A percentile compares a stretch with the other conserved stretches of the same genome.
Evolutionary conservation across 2,797 vertebrate genomes (phyloP).

Genomic region (Enteromius mattozi): DNA sequence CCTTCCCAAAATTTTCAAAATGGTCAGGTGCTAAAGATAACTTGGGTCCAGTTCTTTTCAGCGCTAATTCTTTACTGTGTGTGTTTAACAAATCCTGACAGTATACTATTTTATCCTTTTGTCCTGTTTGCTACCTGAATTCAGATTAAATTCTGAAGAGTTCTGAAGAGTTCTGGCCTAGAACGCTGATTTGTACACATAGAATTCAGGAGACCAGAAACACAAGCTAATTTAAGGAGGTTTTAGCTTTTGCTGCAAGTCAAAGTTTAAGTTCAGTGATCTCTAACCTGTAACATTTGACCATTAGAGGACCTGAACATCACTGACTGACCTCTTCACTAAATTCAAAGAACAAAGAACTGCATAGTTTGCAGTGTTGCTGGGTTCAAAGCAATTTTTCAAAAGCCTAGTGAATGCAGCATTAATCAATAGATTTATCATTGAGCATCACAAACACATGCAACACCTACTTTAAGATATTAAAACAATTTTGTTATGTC

Average conservation of each 20-base stretch:
- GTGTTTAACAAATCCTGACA: too few species aligned
- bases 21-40: too few species aligned
- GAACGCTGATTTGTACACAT: neutral
- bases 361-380: neutral
- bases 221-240: neutral
- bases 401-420: neutral
- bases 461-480: neutral
- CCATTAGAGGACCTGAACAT: neutral
- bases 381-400: neutral
- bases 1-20: too few species aligned
- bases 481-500: neutral
- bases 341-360: neutral
- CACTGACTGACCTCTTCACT: neutral
- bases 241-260: neutral
- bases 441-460: slow-evolving; percentile 1
- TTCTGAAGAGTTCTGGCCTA: neutral
- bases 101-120: too few species aligned
- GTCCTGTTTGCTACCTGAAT: neutral
- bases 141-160: neutral
- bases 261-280: neutral
- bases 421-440: neutral
- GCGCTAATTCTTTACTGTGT: too few species aligned
- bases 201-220: neutral
- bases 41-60: too few species aligned
- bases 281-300: slow-evolving; percentile 11